phyloP scores from a whole-genome alignment of 92 coral and sea anemone genomes.

The Porites rus region DNA sequence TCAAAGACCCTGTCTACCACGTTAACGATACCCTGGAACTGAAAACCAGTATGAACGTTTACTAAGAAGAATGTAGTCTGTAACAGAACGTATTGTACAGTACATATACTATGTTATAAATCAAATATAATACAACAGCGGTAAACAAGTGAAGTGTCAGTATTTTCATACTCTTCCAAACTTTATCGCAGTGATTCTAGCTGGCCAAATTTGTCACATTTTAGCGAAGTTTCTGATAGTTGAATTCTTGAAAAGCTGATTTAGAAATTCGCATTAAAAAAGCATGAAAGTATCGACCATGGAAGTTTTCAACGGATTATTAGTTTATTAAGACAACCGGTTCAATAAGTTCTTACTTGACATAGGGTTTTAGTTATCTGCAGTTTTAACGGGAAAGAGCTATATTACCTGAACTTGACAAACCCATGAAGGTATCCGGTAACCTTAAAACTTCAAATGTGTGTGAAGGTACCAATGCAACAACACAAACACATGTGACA shows the following conservation, averaged over 20 bases:
- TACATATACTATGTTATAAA: background rate
- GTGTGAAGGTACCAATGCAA: slow-evolving; percentile 2
- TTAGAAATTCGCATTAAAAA: background rate
- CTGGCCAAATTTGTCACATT: background rate
- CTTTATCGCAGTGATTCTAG: too few relatives aligned
- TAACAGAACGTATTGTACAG: background rate
- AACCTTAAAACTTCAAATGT: background rate
- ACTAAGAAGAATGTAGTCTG: background rate
- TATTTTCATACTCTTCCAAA: too few relatives aligned
- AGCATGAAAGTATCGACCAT: background rate
- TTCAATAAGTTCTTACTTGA: slow-evolving; percentile 1
- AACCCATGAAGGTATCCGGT: background rate
- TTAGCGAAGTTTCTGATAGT: background rate
- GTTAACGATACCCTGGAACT: background rate
- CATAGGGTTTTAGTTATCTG: background rate
- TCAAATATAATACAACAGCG: background rate
- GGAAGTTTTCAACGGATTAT: background rate
- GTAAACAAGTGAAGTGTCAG: background rate
- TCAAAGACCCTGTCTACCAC: background rate
- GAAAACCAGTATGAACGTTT: background rate
- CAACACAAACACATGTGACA: background rate
- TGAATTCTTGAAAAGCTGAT: background rate
- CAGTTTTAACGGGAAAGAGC: too few relatives aligned
- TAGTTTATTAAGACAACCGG: background rate
- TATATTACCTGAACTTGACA: background rate